A percentile compares a stretch with the other conserved stretches of the same genome.
These are phyloP conservation scores for Acomys russatus DNA, from an alignment of 2,797 vertebrate genomes.

Conservation along the genomic window DNA sequence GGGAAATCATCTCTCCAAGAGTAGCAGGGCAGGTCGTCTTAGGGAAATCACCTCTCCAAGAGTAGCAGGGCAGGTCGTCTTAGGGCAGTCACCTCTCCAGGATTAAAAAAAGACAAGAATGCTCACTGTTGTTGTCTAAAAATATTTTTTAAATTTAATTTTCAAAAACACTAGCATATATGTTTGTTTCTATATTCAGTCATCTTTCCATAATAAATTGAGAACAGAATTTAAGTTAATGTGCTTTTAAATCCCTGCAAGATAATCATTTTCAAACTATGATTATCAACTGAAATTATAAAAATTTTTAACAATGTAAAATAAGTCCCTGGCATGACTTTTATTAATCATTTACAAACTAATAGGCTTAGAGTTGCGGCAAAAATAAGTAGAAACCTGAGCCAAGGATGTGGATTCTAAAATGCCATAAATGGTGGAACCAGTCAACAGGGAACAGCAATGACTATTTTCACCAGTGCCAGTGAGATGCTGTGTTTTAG, in stretches of 20 bases:
- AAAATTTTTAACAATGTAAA: not conserved
- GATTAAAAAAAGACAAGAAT: not conserved
- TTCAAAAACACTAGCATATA: not conserved
- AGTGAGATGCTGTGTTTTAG: not conserved
- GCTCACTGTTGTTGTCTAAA: not conserved
- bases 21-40: not conserved
- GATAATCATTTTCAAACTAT: slow-evolving; percentile 15
- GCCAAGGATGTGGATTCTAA: not conserved
- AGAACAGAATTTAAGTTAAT: not conserved
- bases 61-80: not conserved
- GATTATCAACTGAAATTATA: not conserved
- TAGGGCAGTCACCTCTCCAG: no score
- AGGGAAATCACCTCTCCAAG: no score
- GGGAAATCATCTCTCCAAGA: not conserved
- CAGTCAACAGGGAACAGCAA: not conserved
- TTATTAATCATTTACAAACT: not conserved
- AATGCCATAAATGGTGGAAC: not conserved
- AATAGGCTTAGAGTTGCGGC: not conserved
- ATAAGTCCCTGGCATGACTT: not conserved
- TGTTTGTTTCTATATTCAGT: not conserved
- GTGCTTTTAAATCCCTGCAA: not conserved
- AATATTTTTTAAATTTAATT: not conserved
- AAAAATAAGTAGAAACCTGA: not conserved
- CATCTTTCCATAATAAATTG: not conserved
- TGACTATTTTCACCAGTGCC: not conserved